Evolutionary conservation across 2,888 invertebrate genomes (phyloP), one percentile per base, ranked within the genome.

Genomic region (Cephus spinipes): DNA sequence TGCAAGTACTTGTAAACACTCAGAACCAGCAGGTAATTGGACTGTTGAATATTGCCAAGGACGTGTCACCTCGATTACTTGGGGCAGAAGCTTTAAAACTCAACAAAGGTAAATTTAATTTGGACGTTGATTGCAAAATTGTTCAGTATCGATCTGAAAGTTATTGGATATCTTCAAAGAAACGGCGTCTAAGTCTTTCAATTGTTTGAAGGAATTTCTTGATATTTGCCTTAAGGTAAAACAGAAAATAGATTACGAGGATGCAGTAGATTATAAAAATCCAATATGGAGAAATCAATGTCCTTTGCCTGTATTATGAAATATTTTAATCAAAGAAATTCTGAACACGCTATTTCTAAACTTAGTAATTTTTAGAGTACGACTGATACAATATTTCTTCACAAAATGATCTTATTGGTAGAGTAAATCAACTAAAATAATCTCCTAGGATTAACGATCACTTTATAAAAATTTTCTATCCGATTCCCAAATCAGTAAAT

Each of bases 21-120:
- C 96, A 96, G 92, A 95, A 95, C 88, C 93, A 94, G 80, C 95
- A 95, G 86, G 94, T 95, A 77, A 92, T 94, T 82, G 93, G 94
- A 81, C 90, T 95, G 76, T 87, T 96, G 74, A 93, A 94, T 79
- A 92, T 93, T 1, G 94, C 94, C 11, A 92, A 94, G 35, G 93
- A 93, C 81, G 92, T 94, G 87, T 93, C 94, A 0, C 94, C 95
- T 2, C 89, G 90, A 23, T 92, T 95, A 87, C 89, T 95, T 69
- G 95, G 95, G 4, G 89, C 91, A n/a, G 94, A 94, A 84, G 94
- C 94, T 4, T 91, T 94, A 0, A 94, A 93, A 85, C 94, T 93
- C 85, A 91, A 93, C 0, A 94, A 94, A 91, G 93, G 93, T 87
- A 84, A 82, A 55, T 55, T 55, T 23, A 76, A 85, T 85, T 85